Base-by-base conservation (phyloP, 2,888 invertebrate genomes). In the Calameuta pallipes region DNA sequence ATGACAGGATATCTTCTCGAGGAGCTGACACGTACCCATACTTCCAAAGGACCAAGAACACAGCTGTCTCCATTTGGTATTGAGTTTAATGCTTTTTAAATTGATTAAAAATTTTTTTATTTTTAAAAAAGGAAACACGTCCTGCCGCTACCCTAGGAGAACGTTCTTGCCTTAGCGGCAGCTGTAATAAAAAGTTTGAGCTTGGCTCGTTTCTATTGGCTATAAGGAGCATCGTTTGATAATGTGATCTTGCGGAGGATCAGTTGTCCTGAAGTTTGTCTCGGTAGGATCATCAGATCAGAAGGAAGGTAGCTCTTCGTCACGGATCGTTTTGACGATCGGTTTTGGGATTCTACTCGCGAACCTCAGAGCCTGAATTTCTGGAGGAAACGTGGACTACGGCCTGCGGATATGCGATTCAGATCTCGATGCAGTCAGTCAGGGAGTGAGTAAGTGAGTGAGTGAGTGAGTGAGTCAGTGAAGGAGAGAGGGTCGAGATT, bases 401-500 rank as follows among this genome's bases (percentile, higher is more conserved):
- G 80, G 81, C 82, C 83, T 81, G 79, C 82, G 84, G 84, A 85
- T 85, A 82, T 83, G 84, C 81, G 84, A 85, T 86, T 85, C 80
- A 82, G 82, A 86, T 86, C 84, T 85, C 80, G 78, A 82, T 79
- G 82, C 78, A 82, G 84, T 83, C 82, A 83, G 83, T 83, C 83
- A 85, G 81, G 81, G 80, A 80, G 81, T 56, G 75, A 76, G 78
- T 76, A 56, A 33, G 31, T 68, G n/a, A 36, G 37, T n/a, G 74
- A 74, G 56, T 11, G 75, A 74, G 78, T 80, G 77, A 71, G 78
- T 75, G 78, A 76, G 81, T 78, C 80, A 83, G 82, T 81, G 79
- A 84, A 56, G 82, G 78, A 81, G 75, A 79, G 82, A 83, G 82
- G 82, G 82, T 78, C 80, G 84, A 86, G 87, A 88, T 89, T 88